These are phyloP conservation scores for Pleuronectes platessa DNA, from an alignment of 2,113 vertebrate genomes.

Conservation along the genomic window DNA sequence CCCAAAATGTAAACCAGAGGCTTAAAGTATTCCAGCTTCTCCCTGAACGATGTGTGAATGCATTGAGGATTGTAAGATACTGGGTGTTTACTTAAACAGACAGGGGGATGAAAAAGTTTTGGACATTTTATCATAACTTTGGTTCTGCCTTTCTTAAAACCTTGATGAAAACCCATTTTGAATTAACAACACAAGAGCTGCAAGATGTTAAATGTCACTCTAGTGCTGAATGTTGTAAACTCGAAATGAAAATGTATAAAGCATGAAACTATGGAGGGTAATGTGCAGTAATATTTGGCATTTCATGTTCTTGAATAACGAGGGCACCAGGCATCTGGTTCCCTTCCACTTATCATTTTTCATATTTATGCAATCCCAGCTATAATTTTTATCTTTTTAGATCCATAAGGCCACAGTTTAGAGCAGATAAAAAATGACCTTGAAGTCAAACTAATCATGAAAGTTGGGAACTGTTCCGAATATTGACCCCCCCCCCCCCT, in stretches of 20 bases:
- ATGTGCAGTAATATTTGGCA: conserved; percentile 57
- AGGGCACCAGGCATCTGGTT: conserved; percentile 44
- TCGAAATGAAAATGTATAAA: conserved; percentile 23
- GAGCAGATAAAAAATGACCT: conserved; percentile 45
- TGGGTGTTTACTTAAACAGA: not conserved
- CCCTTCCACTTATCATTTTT: conserved; percentile 3
- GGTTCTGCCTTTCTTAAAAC: not conserved
- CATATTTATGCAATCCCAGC: conserved; percentile 28
- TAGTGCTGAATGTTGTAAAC: not conserved
- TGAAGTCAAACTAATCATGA: conserved; percentile 38
- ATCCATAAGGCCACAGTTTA: conserved; percentile 79
- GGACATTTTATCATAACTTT: conserved; percentile 19
- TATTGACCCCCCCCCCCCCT: too few relatives aligned
- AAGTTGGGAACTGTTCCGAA: not conserved
- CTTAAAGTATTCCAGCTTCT: conserved; percentile 18
- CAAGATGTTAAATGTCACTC: conserved; percentile 8
- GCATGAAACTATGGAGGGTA: conserved; percentile 33
- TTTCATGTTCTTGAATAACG: conserved; percentile 30
- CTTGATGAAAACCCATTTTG: conserved; percentile 4
- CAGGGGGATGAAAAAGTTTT: not conserved
- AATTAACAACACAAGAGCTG: not conserved
- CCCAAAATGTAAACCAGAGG: conserved; percentile 17
- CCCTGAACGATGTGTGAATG: not conserved
- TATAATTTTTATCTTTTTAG: conserved; percentile 9
- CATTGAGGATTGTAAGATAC: not conserved